These are phyloP conservation scores for Coptodon bakossiorum DNA, from an alignment of 2,113 vertebrate species.

Conservation along the genomic window DNA sequence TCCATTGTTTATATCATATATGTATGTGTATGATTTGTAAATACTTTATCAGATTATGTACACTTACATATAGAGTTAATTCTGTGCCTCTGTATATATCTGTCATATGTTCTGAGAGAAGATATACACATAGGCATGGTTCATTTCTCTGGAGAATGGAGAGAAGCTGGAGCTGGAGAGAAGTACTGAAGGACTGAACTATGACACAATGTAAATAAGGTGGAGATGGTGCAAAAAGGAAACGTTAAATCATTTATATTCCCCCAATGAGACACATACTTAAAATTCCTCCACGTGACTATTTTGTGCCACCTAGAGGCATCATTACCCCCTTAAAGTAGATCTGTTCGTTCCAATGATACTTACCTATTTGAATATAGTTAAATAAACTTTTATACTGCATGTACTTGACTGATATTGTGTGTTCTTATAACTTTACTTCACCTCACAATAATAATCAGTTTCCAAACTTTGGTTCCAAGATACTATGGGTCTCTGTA, in stretches of 20 bases:
- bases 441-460: not conserved
- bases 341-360: constrained; percentile 18
- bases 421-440: constrained; percentile 7
- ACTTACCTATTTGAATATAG: constrained; percentile 27
- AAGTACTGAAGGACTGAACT: constrained; percentile 57
- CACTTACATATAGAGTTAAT: constrained; percentile 53
- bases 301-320: constrained; percentile 42
- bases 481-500: not conserved
- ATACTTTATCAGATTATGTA: constrained; percentile 38
- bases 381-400: constrained; percentile 66
- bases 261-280: constrained; percentile 7
- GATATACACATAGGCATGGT: constrained; percentile 63
- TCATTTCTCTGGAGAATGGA: constrained; percentile 37
- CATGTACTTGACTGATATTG: not conserved
- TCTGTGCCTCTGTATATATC: constrained; percentile 67
- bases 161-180: constrained; percentile 69
- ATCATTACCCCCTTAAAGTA: constrained; percentile 34
- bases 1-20: constrained; percentile 43
- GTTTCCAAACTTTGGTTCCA: not conserved
- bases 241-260: constrained; percentile 27
- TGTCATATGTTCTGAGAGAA: constrained; percentile 60
- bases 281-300: constrained; percentile 28
- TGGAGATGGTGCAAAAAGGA: constrained; percentile 28
- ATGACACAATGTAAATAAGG: constrained; percentile 60
- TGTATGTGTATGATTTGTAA: constrained; percentile 65